Percentiles rank a stretch among this genome's conserved stretches.
phyloP scores from a whole-genome alignment of 2,888 invertebrate genomes.

The Caenorhabditis panamensis region DNA sequence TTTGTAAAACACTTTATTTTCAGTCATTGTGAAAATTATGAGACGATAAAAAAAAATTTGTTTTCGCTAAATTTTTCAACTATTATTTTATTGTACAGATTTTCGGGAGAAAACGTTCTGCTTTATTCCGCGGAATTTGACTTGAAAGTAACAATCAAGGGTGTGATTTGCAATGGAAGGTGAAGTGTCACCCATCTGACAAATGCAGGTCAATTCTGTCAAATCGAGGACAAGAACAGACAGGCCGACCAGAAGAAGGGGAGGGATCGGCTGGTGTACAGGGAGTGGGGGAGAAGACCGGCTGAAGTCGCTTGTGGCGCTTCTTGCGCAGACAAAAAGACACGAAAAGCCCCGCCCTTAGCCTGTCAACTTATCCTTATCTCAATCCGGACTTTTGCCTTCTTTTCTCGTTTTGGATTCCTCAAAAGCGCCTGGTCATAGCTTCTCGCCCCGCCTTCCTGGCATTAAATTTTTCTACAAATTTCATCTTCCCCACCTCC shows the following conservation, averaged over 20 bases:
- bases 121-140: too few relatives aligned
- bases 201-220: conserved; percentile 61
- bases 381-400: conserved; percentile 59
- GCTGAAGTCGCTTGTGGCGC: conserved; percentile 51
- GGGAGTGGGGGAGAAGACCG: conserved; percentile 37
- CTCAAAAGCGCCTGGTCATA: conserved; percentile 47
- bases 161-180: conserved; percentile 57
- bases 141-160: conserved; percentile 4
- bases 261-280: conserved; percentile 32
- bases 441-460: conserved; percentile 21
- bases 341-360: conserved; percentile 59
- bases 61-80: too few relatives aligned
- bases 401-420: conserved; percentile 40
- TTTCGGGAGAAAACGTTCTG: too few relatives aligned
- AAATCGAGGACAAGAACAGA: conserved; percentile 61
- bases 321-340: conserved; percentile 59
- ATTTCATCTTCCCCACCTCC: conserved; percentile 21
- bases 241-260: conserved; percentile 39
- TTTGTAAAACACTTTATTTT: too few relatives aligned
- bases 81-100: too few relatives aligned
- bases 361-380: conserved; percentile 64
- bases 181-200: conserved; percentile 59
- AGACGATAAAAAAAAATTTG: too few relatives aligned
- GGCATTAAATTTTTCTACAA: conserved; percentile 32
- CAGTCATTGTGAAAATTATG: too few relatives aligned